Percentiles rank a stretch among this genome's conserved stretches.
These are phyloP conservation scores for Cyanocitta stelleri DNA, from an alignment of 2,113 vertebrate genomes.

Conservation along the genomic window DNA sequence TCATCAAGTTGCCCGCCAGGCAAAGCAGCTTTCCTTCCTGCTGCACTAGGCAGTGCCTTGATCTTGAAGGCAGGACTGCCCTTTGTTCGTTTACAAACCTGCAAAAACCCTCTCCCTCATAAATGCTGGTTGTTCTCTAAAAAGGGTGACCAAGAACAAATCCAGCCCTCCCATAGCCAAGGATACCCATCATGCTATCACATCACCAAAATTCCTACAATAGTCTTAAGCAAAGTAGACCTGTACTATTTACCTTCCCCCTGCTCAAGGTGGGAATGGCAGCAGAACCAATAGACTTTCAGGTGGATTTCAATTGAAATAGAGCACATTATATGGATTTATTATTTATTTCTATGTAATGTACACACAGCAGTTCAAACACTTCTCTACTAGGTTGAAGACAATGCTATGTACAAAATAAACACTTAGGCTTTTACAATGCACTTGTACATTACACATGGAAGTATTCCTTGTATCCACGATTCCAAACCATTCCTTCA, in stretches of 20 bases:
- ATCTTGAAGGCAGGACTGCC: neutral
- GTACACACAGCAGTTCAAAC: neutral
- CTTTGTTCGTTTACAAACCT: neutral
- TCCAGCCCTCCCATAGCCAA: fast-evolving
- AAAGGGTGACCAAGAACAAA: neutral
- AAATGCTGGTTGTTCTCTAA: neutral
- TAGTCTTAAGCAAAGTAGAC: neutral
- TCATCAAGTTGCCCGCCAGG: neutral
- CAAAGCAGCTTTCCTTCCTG: neutral
- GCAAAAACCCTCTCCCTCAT: neutral
- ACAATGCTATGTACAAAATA: fast-evolving
- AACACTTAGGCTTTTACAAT: neutral
- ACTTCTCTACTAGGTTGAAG: neutral
- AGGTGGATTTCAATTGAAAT: neutral
- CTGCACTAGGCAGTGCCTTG: fast-evolving
- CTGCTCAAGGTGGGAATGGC: fast-evolving
- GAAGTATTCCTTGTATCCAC: neutral
- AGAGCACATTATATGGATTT: neutral
- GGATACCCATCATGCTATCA: fast-evolving
- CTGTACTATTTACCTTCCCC: neutral
- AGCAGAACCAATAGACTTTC: neutral
- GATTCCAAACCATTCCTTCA: neutral
- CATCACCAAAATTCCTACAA: neutral
- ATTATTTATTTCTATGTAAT: neutral
- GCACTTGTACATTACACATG: fast-evolving